Evolutionary conservation across 2,113 vertebrate species (phyloP).

Genomic region (Psephotus haematonotus): DNA sequence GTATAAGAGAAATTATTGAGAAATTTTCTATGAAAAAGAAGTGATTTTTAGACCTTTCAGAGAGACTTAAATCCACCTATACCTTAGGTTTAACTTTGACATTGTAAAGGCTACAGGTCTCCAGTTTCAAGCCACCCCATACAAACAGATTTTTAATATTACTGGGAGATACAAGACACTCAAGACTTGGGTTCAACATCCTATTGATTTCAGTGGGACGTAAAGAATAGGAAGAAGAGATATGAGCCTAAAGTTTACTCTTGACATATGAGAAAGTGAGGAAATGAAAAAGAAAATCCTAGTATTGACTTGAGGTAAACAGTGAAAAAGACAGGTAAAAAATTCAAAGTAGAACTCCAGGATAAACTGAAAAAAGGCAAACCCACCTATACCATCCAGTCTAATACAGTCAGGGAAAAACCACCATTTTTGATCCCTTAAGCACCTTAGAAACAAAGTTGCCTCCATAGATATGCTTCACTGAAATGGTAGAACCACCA

Average conservation of each 20-base stretch:
- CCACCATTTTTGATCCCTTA: background rate
- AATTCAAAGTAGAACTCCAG: background rate
- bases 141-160: background rate
- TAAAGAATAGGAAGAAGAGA: background rate
- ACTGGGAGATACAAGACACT: background rate
- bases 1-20: background rate
- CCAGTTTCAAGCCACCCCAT: background rate
- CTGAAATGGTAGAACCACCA: background rate
- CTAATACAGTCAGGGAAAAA: background rate
- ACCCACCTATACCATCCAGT: rapidly evolving
- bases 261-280: background rate
- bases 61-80: background rate
- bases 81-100: background rate
- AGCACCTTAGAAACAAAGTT: background rate
- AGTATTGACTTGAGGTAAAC: background rate
- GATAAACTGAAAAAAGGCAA: background rate
- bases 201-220: background rate
- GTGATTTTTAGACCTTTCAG: background rate
- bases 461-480: background rate
- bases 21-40: background rate
- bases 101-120: background rate
- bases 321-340: background rate
- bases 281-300: background rate
- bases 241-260: background rate
- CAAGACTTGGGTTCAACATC: background rate